Conservation (phyloP, 1,140 invertebrate genomes). For the Drosophila kohkoa region DNA sequence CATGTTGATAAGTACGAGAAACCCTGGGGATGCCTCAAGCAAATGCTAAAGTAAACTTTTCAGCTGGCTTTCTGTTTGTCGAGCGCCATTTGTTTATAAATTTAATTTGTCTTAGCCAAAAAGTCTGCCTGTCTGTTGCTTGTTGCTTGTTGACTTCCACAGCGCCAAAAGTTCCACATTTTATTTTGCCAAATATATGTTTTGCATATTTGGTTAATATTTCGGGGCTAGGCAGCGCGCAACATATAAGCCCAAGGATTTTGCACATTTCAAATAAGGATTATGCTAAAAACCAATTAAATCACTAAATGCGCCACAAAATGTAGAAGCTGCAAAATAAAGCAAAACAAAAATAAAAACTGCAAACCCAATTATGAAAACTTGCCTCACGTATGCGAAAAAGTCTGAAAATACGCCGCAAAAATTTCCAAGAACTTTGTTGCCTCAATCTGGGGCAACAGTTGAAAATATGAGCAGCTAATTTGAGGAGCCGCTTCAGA, state of each 20-base stretch:
- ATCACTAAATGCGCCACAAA: background rate
- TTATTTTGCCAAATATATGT: conserved; percentile 50
- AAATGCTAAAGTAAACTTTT: conserved; percentile 51
- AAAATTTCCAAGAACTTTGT: background rate
- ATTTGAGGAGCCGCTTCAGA: conserved; percentile 7
- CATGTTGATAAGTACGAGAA: conserved; percentile 36
- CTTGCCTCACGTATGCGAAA: background rate
- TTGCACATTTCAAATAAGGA: background rate
- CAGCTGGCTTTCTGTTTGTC: conserved; percentile 62
- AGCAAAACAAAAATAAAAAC: background rate
- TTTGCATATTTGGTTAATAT: conserved; percentile 63
- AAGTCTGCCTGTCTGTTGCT: conserved; percentile 33
- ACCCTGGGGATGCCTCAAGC: conserved; percentile 40
- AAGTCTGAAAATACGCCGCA: background rate
- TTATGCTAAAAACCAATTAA: conserved; percentile 20
- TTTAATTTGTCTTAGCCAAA: conserved; percentile 75
- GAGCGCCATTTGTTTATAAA: conserved; percentile 80
- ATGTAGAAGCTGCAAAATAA: background rate
- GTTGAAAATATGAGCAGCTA: conserved; percentile 4
- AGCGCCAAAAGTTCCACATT: conserved; percentile 27
- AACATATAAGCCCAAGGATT: conserved; percentile 23
- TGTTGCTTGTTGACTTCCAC: conserved; percentile 48
- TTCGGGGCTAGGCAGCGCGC: background rate
- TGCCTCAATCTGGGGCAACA: background rate
- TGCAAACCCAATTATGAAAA: conserved; percentile 3